These are phyloP conservation scores for Terebella lapidaria DNA, from an alignment of 2,888 invertebrate species.

Conservation along the genomic window DNA sequence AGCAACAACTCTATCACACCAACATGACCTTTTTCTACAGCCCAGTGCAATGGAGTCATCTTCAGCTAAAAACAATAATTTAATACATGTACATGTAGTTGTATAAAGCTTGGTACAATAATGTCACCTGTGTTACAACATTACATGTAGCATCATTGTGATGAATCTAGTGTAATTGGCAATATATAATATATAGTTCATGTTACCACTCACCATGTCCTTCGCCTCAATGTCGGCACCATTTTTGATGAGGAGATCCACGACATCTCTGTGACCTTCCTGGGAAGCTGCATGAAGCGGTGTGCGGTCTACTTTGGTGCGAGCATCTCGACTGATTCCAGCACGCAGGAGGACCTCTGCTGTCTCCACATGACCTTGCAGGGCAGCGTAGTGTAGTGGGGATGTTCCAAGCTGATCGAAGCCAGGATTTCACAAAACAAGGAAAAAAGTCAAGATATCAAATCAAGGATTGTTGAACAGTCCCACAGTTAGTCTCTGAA, in stretches of 20 bases:
- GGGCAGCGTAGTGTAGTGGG: slow-evolving; percentile 80
- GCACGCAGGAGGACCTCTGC: slow-evolving; percentile 77
- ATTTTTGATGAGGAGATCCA: slow-evolving; percentile 65
- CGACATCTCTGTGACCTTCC: slow-evolving; percentile 74
- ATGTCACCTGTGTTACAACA: not conserved
- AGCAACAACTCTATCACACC: slow-evolving; percentile 68
- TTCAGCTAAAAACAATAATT: slow-evolving; percentile 60
- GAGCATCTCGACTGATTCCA: slow-evolving; percentile 80
- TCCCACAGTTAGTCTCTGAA: not conserved
- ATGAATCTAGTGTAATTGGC: not conserved
- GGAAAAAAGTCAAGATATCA: too few relatives aligned
- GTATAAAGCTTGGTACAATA: not conserved
- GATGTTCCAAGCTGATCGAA: slow-evolving; percentile 75
- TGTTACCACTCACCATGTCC: slow-evolving; percentile 65
- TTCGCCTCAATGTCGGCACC: slow-evolving; percentile 70
- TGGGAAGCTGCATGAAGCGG: slow-evolving; percentile 84
- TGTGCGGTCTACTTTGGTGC: slow-evolving; percentile 88
- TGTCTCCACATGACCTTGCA: slow-evolving; percentile 73
- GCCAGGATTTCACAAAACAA: too few relatives aligned
- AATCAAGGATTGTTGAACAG: too few relatives aligned
- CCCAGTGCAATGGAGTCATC: slow-evolving; percentile 94
- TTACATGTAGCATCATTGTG: not conserved
- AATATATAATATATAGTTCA: not conserved
- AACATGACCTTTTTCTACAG: slow-evolving; percentile 74
- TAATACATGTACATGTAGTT: not conserved